Evolutionary conservation across 2,888 invertebrate species (phyloP), one percentile per base, ranked within the genome.

Genomic region (Danaus chrysippus): DNA sequence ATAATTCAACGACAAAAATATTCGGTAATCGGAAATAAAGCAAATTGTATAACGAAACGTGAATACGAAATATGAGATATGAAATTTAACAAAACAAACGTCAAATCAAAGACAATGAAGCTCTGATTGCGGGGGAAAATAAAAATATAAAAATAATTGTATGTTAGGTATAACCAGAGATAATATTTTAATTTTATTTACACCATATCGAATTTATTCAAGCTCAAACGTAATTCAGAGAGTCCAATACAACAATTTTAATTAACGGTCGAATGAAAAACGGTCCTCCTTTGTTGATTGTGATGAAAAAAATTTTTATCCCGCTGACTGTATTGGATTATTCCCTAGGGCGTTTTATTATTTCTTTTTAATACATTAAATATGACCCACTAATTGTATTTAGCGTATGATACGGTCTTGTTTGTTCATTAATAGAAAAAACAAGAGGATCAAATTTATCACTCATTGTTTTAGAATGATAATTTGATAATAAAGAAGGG

Each of bases 191-290:
- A 65, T 67, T 64, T 63, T 68, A 65, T 70, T 72, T 72, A 71
- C 69, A 62, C 65, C 60, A 58, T 63, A 77, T 73, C 66, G 72
- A 71, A 76, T 76, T 76, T 73, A 76, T 75, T 71, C 73, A 72
- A 72, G 73, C 71, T 56, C 69, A 67, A 66, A 66, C 72, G 71
- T 76, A 74, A 79, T 77, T 73, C 77, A 58, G 61, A 56, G 58
- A 66, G 74, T 72, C 71, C 74, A 70, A 73, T 64, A 71, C 71
- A 75, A 76, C 77, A 74, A 75, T 81, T 68, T 82, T 82, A 82
- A 83, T 82, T 82, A 81, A 81, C 76, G 71, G 54, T 54, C 63
- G 73, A 77, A 71, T 72, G 76, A 75, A 76, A 74, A 72, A 73
- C 65, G 68, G 23, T 58, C 68, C 71, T 42, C 69, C 68, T 68